Base-by-base conservation (phyloP, 2,888 invertebrate genomes). In the Agrochola circellaris region DNA sequence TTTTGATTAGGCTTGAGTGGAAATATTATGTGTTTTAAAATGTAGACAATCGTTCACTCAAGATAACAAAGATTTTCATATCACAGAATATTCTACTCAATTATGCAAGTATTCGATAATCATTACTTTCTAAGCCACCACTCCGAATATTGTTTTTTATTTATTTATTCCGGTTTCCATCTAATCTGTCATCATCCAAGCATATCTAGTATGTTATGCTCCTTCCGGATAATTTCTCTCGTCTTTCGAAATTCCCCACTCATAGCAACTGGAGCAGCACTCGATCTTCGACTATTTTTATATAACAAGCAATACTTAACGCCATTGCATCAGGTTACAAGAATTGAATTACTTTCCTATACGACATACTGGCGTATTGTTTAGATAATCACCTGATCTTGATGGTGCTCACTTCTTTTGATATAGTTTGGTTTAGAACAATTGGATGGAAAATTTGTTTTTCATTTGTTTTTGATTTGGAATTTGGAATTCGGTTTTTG, bases 261-360 rank as follows among this genome's bases (percentile, higher is more conserved):
- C 56, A 54, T 65, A 42, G 20, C 38, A 78, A 82, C 60, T 83
- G 66, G 82, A 75, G 73, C 78, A 75, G 69, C 71, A 68, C 66
- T 85, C 66, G 42, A 85, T 85, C 81, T 83, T 76, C 74, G 15
- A 54, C 30, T 60, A n/a, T 77, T 81, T 83, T 83, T 85, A 85
- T 75, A 75, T 85, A 85, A 85, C 51, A 26, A 74, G 68, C 38
- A 68, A 54, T n/a, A 73, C 77, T 79, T 75, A 75, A 75, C 76
- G 17, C 66, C n/a, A 70, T 77, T 61, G 79, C 88, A 86, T 90
- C 75, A 30, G 3, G 70, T 87, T 84, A 83, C 89, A 23, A 30
- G 60, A 65, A 89, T 90, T 84, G 72, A 75, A 81, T 89, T 90
- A 89, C 88, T 87, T 89, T 89, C 83, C 82, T 87, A 79, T 87